phyloP scores from a whole-genome alignment of 2,113 vertebrate species.

The Leuciscus idus region DNA sequence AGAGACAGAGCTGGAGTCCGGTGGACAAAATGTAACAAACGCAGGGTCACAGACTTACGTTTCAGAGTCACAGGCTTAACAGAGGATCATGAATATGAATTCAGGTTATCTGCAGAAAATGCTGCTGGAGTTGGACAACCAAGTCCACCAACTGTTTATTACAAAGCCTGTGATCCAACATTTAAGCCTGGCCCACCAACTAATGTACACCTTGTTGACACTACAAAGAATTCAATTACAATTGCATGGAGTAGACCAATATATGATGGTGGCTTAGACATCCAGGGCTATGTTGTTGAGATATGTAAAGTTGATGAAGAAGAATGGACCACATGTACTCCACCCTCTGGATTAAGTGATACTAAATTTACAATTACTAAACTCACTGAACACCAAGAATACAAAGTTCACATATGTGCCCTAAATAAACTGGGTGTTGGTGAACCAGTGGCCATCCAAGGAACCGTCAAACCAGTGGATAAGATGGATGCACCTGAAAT shows the following conservation, averaged over 20 bases:
- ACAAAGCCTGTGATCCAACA: constrained; percentile 92
- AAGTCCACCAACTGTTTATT: constrained; percentile 85
- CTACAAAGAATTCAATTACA: constrained; percentile 84
- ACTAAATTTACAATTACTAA: constrained; percentile 90
- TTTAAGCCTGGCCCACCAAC: constrained; percentile 94
- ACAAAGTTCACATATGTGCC: constrained; percentile 91
- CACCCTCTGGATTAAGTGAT: constrained; percentile 84
- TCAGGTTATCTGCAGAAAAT: constrained; percentile 96
- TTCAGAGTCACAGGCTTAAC: constrained; percentile 93
- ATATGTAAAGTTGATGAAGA: constrained; percentile 96
- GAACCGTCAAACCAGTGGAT: constrained; percentile 89
- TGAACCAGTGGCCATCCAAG: constrained; percentile 85
- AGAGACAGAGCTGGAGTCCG: constrained; percentile 94
- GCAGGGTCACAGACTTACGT: constrained; percentile 91
- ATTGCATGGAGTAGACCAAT: constrained; percentile 93
- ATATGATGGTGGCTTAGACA: constrained; percentile 95
- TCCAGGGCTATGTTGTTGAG: constrained; percentile 93
- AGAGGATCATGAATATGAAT: constrained; percentile 98
- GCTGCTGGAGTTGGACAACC: constrained; percentile 90
- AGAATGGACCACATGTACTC: constrained; percentile 92
- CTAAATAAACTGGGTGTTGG: constrained; percentile 94
- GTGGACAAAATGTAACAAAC: constrained; percentile 98
- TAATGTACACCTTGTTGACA: constrained; percentile 86
- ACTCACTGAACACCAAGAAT: constrained; percentile 93
- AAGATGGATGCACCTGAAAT: constrained; percentile 93